Base-by-base conservation (phyloP, 2,888 invertebrate genomes). In the Cristatella mucedo region DNA sequence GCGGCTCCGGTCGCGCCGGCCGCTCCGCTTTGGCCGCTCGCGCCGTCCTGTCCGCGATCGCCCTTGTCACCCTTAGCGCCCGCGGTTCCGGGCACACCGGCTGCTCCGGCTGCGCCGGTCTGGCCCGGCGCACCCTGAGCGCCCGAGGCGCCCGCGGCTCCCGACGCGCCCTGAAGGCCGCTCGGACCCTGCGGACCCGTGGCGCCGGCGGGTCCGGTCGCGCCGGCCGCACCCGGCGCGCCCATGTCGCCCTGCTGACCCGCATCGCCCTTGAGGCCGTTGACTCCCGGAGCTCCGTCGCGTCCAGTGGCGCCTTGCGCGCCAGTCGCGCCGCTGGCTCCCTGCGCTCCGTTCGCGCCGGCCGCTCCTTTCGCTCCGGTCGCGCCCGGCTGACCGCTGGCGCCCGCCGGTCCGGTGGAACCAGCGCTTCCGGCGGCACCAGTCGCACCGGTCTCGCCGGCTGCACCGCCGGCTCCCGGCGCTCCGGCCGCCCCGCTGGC, bases 31-130 rank as follows among this genome's bases (percentile, higher is more conserved):
- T n/a, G n/a, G n/a, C n/a, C n/a, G n/a, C n/a, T n/a, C n/a, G 37
- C 32, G 36, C 46, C 46, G 32, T 41, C 3, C 20, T 36, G 38
- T 33, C 46, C 46, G 11, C 29, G 18, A 7, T 41, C 32, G 19
- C 46, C 46, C 11, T 34, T 21, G n/a, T 13, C 32, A 15, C 46
- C n/a, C n/a, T n/a, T n/a, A n/a, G n/a, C n/a, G n/a, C n/a, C n/a
- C n/a, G n/a, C n/a, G n/a, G n/a, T n/a, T n/a, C n/a, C n/a, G n/a
- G n/a, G n/a, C n/a, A n/a, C n/a, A n/a, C n/a, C n/a, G n/a, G n/a
- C n/a, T n/a, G n/a, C n/a, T n/a, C n/a, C 45, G 29, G 41, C 11
- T 2, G 40, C 40, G 13, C 43, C 43, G n/a, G 24, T 22, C 22
- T 5, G 24, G 18, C 16, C 40, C 13, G 32, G 21, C 18, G 31